Conservation (phyloP, 2,113 vertebrate species). For the Eurystomus gularis region DNA sequence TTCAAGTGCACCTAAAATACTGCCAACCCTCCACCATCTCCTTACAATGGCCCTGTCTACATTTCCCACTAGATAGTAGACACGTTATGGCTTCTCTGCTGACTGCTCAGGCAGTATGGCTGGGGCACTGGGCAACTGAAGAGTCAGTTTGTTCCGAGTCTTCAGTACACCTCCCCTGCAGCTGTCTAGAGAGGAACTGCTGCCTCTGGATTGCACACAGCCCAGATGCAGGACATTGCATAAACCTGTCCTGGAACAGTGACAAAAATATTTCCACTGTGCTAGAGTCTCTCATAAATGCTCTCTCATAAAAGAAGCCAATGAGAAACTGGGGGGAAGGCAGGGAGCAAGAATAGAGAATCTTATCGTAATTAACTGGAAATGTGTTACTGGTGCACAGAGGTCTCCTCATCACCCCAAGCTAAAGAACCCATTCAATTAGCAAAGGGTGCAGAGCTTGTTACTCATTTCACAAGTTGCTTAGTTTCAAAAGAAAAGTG, state of each 20-base stretch:
- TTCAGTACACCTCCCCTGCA: background rate
- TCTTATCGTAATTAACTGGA: background rate
- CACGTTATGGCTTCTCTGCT: accelerated
- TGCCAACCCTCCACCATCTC: background rate
- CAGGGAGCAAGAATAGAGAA: too few species aligned
- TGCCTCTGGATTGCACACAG: background rate
- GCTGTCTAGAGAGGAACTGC: background rate
- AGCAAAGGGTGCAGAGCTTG: slow-evolving; percentile 51
- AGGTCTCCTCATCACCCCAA: background rate
- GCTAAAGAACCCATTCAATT: slow-evolving; percentile 12
- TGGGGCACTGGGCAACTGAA: background rate
- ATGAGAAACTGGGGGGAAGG: background rate
- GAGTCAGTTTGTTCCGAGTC: background rate
- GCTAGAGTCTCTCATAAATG: background rate
- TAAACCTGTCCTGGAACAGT: background rate
- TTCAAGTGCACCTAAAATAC: background rate
- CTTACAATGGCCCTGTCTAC: background rate
- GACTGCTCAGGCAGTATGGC: background rate
- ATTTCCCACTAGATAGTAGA: background rate
- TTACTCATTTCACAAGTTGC: slow-evolving; percentile 66
- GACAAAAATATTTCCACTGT: background rate
- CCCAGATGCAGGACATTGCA: background rate
- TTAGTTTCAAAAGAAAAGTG: slow-evolving; percentile 69
- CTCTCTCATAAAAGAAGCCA: background rate
- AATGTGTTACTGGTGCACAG: background rate